Conservation (phyloP, 2,888 invertebrate species). For the Clostera curtula region DNA sequence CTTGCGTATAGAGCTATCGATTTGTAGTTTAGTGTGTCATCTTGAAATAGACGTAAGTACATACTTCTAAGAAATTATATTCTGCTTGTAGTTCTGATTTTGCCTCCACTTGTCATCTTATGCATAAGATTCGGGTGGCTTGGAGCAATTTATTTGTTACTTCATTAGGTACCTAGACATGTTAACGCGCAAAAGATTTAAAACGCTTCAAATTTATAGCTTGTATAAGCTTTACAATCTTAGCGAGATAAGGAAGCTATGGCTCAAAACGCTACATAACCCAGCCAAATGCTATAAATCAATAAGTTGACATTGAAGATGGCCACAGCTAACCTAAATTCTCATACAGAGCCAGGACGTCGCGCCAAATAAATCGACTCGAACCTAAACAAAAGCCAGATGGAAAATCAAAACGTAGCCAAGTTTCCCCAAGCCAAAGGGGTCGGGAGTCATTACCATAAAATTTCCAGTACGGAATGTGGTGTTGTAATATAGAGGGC, state of each 20-base stretch:
- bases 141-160: too few species aligned
- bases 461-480: slow-evolving; percentile 55
- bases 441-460: slow-evolving; percentile 60
- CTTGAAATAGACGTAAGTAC: slow-evolving; percentile 7
- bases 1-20: slow-evolving; percentile 36
- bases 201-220: too few species aligned
- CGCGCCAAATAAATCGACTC: slow-evolving; percentile 6
- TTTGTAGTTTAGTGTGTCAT: slow-evolving; percentile 37
- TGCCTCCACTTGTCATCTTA: too few species aligned
- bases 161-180: too few species aligned
- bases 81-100: too few species aligned
- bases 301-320: not conserved
- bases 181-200: too few species aligned
- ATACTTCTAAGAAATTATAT: not conserved
- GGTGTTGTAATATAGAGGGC: slow-evolving; percentile 55
- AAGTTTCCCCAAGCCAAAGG: slow-evolving; percentile 61
- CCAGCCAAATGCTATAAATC: not conserved
- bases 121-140: too few species aligned
- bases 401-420: slow-evolving; percentile 38
- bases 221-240: too few species aligned
- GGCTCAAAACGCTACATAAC: too few species aligned
- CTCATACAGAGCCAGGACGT: too few species aligned
- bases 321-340: not conserved
- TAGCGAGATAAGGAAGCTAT: too few species aligned
- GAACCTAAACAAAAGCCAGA: slow-evolving; percentile 21